Evolutionary conservation across 2,113 vertebrate species (phyloP).

Genomic region (Cacatua alba): DNA sequence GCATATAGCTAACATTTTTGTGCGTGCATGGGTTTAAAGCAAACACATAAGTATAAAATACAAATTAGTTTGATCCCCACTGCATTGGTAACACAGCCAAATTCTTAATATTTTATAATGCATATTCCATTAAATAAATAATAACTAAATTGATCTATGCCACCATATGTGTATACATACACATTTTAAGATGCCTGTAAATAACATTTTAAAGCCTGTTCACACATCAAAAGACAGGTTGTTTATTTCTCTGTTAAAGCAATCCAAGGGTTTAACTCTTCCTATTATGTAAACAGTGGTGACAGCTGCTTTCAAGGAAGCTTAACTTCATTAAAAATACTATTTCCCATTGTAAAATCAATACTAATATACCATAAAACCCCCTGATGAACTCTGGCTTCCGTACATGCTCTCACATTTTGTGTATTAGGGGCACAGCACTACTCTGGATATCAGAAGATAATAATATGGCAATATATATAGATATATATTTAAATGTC

Average conservation of each 20-base stretch:
- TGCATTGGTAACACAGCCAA: neutral
- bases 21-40: neutral
- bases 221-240: slow-evolving; percentile 32
- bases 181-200: slow-evolving; percentile 33
- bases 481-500: slow-evolving; percentile 59
- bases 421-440: slow-evolving; percentile 58
- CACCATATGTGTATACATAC: neutral
- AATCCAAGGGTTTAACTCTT: slow-evolving; percentile 40
- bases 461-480: slow-evolving; percentile 66
- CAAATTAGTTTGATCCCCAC: slow-evolving; percentile 4
- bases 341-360: slow-evolving; percentile 38
- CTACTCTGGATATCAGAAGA: slow-evolving; percentile 61
- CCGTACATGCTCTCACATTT: slow-evolving; percentile 59
- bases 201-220: slow-evolving; percentile 55
- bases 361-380: slow-evolving; percentile 25
- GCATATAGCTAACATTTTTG: neutral
- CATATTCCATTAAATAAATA: slow-evolving; percentile 11
- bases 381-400: slow-evolving; percentile 26
- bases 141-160: slow-evolving; percentile 23
- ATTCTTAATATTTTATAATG: slow-evolving; percentile 24
- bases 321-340: slow-evolving; percentile 29
- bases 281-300: slow-evolving; percentile 56
- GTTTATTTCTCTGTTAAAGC: slow-evolving; percentile 64
- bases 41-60: neutral
- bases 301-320: slow-evolving; percentile 24